Evolutionary conservation across 2,888 invertebrate genomes (phyloP).

Genomic region (Lottia gigantea): DNA sequence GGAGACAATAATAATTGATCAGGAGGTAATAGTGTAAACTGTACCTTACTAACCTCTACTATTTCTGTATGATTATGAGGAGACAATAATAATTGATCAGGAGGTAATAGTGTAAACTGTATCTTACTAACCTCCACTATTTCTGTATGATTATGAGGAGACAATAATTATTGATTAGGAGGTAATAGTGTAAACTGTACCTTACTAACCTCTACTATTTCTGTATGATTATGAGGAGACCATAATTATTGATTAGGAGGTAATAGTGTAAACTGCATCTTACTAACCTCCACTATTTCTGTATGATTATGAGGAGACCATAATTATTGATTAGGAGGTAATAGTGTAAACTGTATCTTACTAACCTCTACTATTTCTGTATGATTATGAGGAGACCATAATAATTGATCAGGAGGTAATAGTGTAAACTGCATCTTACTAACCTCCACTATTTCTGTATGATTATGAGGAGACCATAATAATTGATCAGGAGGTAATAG

Average conservation of each 20-base stretch:
- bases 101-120: slow-evolving; percentile 57
- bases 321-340: slow-evolving; percentile 61
- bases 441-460: slow-evolving; percentile 90
- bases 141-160: slow-evolving; percentile 88
- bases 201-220: slow-evolving; percentile 81
- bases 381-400: slow-evolving; percentile 85
- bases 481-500: slow-evolving; percentile 64
- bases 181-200: slow-evolving; percentile 55
- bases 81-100: slow-evolving; percentile 74
- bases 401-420: slow-evolving; percentile 62
- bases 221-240: slow-evolving; percentile 88
- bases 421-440: slow-evolving; percentile 53
- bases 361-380: slow-evolving; percentile 89
- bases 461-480: slow-evolving; percentile 83
- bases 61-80: slow-evolving; percentile 90
- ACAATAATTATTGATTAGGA: slow-evolving; percentile 73
- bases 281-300: slow-evolving; percentile 84
- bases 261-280: slow-evolving; percentile 29
- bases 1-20: slow-evolving; percentile 76
- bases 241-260: slow-evolving; percentile 71
- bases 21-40: slow-evolving; percentile 60
- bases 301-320: slow-evolving; percentile 90
- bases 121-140: slow-evolving; percentile 79
- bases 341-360: slow-evolving; percentile 47
- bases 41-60: slow-evolving; percentile 76